Evolutionary conservation across 2,888 invertebrate species (phyloP).

Genomic region (Galeruca laticollis): DNA sequence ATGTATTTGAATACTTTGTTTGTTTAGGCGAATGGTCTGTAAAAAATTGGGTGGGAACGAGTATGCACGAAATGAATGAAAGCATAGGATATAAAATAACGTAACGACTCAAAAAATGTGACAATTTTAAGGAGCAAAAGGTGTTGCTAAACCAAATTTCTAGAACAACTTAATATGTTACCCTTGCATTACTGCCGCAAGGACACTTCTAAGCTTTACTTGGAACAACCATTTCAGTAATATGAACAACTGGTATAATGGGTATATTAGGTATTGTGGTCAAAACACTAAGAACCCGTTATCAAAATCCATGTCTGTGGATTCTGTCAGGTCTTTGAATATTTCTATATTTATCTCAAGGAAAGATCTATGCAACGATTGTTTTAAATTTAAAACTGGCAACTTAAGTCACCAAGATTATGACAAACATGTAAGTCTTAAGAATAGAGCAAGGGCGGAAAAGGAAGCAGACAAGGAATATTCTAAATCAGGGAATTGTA

Average conservation of each 20-base stretch:
- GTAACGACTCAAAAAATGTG: slow-evolving; percentile 7
- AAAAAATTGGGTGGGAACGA: background rate
- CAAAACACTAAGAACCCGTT: too few relatives aligned
- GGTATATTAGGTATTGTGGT: too few relatives aligned
- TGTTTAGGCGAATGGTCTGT: slow-evolving; percentile 19
- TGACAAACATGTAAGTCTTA: too few relatives aligned
- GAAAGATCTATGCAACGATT: too few relatives aligned
- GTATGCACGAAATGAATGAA: slow-evolving; percentile 17
- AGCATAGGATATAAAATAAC: background rate
- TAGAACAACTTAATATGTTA: slow-evolving; percentile 11
- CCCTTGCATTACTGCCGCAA: slow-evolving; percentile 22
- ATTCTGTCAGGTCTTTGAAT: too few relatives aligned
- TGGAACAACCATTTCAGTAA: slow-evolving; percentile 7
- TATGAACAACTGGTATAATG: too few relatives aligned
- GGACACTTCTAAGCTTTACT: background rate
- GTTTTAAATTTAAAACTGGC: too few relatives aligned
- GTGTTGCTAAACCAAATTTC: slow-evolving; percentile 12
- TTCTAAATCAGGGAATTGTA: background rate
- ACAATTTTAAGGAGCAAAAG: slow-evolving; percentile 9
- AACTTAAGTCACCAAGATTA: too few relatives aligned
- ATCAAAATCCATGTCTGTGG: too few relatives aligned
- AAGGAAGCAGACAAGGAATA: background rate
- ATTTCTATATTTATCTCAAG: too few relatives aligned
- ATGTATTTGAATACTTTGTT: too few relatives aligned
- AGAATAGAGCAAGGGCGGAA: background rate